A percentile compares a stretch with the other conserved stretches of the same genome.
Conservation (phyloP, 1,140 invertebrate species). For the Sminthurinus signatus region DNA sequence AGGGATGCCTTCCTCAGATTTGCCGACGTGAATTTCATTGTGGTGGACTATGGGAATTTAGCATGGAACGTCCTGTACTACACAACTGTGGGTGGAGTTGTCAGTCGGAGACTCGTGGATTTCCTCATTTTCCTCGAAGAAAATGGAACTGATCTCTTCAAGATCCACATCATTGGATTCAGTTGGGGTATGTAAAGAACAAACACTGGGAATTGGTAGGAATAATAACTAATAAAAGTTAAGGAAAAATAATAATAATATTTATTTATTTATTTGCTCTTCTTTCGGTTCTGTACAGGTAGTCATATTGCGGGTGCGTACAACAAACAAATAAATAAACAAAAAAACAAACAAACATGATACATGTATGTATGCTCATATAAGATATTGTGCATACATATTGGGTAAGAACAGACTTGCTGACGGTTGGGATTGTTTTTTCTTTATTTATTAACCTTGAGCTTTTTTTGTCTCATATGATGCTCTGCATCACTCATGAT, state of each 20-base stretch:
- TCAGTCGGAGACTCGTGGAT: constrained; percentile 5
- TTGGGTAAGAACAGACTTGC: too few species aligned
- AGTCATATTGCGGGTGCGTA: constrained; percentile 12
- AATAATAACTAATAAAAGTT: too few species aligned
- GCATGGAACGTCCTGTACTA: constrained; percentile 20
- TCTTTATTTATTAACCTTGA: too few species aligned
- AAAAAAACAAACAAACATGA: too few species aligned
- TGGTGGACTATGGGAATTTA: constrained; percentile 37
- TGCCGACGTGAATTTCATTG: constrained; percentile 40
- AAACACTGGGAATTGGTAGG: too few species aligned
- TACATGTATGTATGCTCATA: too few species aligned
- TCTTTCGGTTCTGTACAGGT: too few species aligned
- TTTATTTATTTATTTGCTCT: not conserved
- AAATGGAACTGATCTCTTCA: constrained; percentile 23
- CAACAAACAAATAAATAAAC: too few species aligned
- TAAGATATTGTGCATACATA: too few species aligned
- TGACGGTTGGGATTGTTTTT: too few species aligned
- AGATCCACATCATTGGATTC: constrained; percentile 25
- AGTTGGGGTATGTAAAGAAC: constrained; percentile 12
- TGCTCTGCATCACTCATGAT: too few species aligned
- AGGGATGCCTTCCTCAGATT: constrained; percentile 31
- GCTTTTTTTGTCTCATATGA: too few species aligned
- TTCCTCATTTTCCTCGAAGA: constrained; percentile 32
- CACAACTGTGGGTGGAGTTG: constrained; percentile 21
- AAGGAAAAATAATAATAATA: not conserved